Percentiles rank a stretch among this genome's conserved stretches.
Evolutionary conservation across 53 echinoderm and acorn worm species (phyloP).

Genomic region (Echinarachnius parma): DNA sequence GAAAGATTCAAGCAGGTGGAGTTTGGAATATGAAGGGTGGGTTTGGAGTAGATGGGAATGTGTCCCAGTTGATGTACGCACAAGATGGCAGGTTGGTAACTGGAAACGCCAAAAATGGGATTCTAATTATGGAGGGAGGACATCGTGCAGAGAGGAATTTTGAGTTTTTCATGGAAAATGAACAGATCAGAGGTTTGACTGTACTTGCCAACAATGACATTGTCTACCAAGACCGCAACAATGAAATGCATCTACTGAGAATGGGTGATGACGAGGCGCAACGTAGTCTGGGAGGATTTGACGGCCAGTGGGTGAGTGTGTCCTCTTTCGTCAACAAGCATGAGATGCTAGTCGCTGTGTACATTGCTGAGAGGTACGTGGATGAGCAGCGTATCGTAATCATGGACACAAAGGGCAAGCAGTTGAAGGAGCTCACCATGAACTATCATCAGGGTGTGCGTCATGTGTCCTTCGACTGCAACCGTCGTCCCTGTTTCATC

Average conservation of each 20-base stretch:
- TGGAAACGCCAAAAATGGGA: neutral
- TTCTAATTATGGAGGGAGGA: neutral
- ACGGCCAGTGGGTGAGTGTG: slow-evolving; percentile 24
- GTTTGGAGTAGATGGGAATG: too few relatives aligned
- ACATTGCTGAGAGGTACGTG: neutral
- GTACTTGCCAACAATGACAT: slow-evolving; percentile 11
- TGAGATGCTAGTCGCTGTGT: too few relatives aligned
- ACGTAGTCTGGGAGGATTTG: too few relatives aligned
- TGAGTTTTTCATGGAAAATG: too few relatives aligned
- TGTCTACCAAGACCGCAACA: slow-evolving; percentile 6
- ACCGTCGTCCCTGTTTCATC: slow-evolving; percentile 1
- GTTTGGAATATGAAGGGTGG: too few relatives aligned
- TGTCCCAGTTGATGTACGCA: slow-evolving; percentile 13
- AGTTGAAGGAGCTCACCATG: neutral
- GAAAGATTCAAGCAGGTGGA: too few relatives aligned
- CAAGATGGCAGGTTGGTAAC: slow-evolving; percentile 8
- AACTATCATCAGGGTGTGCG: neutral
- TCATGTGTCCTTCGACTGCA: slow-evolving; percentile 5
- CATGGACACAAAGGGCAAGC: slow-evolving; percentile 12
- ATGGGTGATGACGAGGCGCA: too few relatives aligned
- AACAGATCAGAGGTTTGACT: neutral
- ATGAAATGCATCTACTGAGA: neutral
- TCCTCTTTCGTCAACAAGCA: neutral
- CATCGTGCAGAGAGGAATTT: too few relatives aligned
- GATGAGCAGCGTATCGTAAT: neutral